phyloP scores from a whole-genome alignment of 64 coral and sea anemone species.

The Catalaphyllia jardinei region DNA sequence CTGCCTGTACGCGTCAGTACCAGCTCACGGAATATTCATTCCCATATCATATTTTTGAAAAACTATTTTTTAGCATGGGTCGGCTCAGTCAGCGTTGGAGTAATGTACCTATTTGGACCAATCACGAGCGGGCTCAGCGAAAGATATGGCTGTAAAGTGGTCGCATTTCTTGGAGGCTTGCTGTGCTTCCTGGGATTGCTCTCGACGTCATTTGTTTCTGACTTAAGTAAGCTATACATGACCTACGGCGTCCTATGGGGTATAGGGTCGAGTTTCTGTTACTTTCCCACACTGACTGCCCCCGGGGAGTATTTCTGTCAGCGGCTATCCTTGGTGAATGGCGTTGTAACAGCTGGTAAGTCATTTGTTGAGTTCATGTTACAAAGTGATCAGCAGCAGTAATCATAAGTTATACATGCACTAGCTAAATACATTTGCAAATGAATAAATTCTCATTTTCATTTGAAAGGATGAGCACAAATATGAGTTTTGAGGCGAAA shows the following conservation, averaged over 20 bases:
- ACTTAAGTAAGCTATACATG: constrained; percentile 75
- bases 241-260: constrained; percentile 89
- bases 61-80: constrained; percentile 65
- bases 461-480: no score
- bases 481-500: no score
- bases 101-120: constrained; percentile 86
- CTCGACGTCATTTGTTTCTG: constrained; percentile 80
- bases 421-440: no score
- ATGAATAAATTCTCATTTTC: no score
- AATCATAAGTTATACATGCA: not conserved
- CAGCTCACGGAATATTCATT: no score
- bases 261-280: constrained; percentile 85
- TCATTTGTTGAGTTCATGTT: not conserved
- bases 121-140: constrained; percentile 75
- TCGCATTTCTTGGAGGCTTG: constrained; percentile 62
- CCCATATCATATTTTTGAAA: no score
- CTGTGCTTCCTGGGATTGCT: constrained; percentile 83
- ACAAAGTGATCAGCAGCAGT: not conserved
- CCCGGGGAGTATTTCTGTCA: constrained; percentile 84
- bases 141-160: constrained; percentile 54
- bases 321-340: constrained; percentile 77
- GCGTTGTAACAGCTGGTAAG: constrained; percentile 86
- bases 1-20: no score
- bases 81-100: constrained; percentile 76
- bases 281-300: constrained; percentile 76